phyloP scores from a whole-genome alignment of 2,113 vertebrate genomes.

The Catharus minimus region DNA sequence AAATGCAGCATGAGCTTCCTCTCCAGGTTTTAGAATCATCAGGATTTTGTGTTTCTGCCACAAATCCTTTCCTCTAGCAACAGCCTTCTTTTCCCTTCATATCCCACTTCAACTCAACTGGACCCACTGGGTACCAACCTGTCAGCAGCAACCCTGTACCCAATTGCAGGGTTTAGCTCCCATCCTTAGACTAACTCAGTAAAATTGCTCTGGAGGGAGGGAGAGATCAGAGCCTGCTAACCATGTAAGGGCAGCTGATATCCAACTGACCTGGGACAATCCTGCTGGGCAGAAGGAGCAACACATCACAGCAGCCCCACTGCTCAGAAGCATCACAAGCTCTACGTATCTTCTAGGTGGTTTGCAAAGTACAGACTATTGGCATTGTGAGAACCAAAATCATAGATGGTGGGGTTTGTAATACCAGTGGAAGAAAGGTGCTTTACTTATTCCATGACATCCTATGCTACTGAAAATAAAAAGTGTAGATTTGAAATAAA shows the following conservation, averaged over 20 bases:
- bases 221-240: neutral
- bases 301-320: neutral
- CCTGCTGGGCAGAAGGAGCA: neutral
- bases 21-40: neutral
- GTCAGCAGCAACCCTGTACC: neutral
- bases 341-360: neutral
- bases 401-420: neutral
- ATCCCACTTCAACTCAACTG: neutral
- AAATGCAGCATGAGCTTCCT: neutral
- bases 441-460: neutral
- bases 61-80: neutral
- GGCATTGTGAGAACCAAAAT: neutral
- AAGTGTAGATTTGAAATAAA: neutral
- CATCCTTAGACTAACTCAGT: neutral
- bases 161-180: neutral
- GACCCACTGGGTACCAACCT: neutral
- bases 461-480: neutral
- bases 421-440: neutral
- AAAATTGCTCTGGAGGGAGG: neutral
- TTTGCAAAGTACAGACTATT: neutral
- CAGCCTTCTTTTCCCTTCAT: neutral
- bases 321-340: neutral
- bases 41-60: neutral
- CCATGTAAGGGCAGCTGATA: neutral
- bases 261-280: neutral